Evolutionary conservation across 2,113 vertebrate genomes (phyloP), one percentile per base, ranked within the genome.

Genomic region (Perca flavescens): DNA sequence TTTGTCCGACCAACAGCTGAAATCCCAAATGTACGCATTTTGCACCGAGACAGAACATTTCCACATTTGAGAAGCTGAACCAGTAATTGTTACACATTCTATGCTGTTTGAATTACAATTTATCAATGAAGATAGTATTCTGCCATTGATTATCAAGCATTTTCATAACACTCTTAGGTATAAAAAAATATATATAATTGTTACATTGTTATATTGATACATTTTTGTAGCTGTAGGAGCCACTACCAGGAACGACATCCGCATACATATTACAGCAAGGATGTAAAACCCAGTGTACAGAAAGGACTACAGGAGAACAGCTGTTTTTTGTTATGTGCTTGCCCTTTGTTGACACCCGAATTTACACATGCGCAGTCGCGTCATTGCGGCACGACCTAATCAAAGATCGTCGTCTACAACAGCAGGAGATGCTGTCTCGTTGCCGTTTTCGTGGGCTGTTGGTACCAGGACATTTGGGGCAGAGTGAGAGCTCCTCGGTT

Each of bases 401-500:
- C 87, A 47, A 83, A 89, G 87, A 89, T 85, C 77, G 36, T 73
- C 43, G 2, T 61, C 1, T 21, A 4, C 0, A 8, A 2, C 0
- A 16, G 2, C 0, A 28, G 1, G 0, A 3, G 34, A 57, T 5
- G 46, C 5, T 28, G 0, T 52, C 67, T 84, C 47, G 2, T 3
- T 6, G 0, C 15, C 5, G 8, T 57, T 76, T 82, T 34, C 2
- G n/a, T 1, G n/a, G n/a, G 19, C 3, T 1, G 6, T n/a, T 15
- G 17, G n/a, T 36, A 3, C 5, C 0, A 0, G 0, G 22, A 75
- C 74, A 68, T 25, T 1, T 0, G 4, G 4, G 6, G 5, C 80
- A 9, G 79, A 87, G 91, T 90, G 83, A 91, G 84, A 61, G 0
- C 5, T 89, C 88, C 25, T 28, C 1, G 0, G 5, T 9, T 5